These are phyloP conservation scores for Thereva unica DNA, from an alignment of 2,888 invertebrate genomes.

Conservation along the genomic window DNA sequence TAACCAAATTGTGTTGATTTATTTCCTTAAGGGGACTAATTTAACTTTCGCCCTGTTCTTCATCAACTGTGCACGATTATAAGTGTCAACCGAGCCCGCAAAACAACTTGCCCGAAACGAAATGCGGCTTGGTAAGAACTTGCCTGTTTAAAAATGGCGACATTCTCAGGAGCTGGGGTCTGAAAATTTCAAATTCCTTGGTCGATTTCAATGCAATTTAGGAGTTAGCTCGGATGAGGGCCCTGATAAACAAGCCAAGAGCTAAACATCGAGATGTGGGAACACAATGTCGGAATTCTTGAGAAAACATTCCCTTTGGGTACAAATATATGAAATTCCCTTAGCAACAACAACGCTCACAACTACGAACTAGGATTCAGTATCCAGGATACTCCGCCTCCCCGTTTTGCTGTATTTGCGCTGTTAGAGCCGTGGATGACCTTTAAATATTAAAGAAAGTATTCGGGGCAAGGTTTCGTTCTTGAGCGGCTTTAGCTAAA, in stretches of 20 bases:
- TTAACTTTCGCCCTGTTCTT: too few species aligned
- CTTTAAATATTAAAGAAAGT: too few species aligned
- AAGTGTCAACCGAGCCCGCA: conserved; percentile 3
- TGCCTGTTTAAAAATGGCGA: background rate
- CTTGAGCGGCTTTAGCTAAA: too few species aligned
- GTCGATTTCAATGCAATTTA: conserved; percentile 34
- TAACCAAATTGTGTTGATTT: too few species aligned
- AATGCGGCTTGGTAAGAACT: too few species aligned
- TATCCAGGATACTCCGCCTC: too few species aligned
- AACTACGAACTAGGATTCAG: background rate
- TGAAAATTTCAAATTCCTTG: conserved; percentile 34
- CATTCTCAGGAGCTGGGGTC: conserved; percentile 20
- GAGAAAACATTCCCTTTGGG: conserved; percentile 32
- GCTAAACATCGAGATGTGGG: conserved; percentile 34
- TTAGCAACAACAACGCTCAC: conserved; percentile 11
- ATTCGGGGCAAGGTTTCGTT: too few species aligned
- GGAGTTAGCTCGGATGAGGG: conserved; percentile 5
- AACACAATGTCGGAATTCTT: conserved; percentile 32
- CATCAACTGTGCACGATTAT: too few species aligned
- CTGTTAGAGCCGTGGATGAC: too few species aligned
- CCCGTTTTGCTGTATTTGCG: too few species aligned
- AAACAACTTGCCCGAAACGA: too few species aligned
- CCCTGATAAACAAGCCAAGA: conserved; percentile 28
- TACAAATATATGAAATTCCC: conserved; percentile 22
- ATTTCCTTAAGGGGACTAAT: too few species aligned